Evolutionary conservation across 2,797 vertebrate genomes (phyloP).

Genomic region (Hoplostethus mediterraneus): DNA sequence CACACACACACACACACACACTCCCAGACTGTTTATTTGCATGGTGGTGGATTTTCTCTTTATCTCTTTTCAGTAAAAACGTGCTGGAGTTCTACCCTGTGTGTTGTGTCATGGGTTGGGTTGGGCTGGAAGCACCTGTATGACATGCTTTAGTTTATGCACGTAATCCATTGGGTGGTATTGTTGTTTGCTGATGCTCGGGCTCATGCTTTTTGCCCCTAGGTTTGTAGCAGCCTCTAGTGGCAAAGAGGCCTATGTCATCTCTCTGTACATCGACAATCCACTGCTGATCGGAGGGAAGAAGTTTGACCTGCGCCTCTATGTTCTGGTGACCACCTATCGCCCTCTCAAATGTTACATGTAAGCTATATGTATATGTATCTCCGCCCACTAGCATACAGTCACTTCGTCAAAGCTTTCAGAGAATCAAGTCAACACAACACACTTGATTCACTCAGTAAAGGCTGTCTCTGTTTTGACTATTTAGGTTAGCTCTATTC

Average conservation of each 20-base stretch:
- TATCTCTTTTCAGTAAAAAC: too few species aligned
- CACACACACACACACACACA: too few species aligned
- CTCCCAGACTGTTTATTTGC: too few species aligned
- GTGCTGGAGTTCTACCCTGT: too few species aligned
- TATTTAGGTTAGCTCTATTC: neutral
- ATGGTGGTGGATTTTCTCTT: too few species aligned
- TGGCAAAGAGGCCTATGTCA: conserved; percentile 97
- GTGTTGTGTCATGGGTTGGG: neutral
- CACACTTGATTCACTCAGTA: too few species aligned
- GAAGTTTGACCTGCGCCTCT: conserved; percentile 97
- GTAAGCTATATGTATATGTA: conserved; percentile 79
- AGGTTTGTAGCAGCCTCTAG: conserved; percentile 92
- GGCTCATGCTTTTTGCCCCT: conserved; percentile 1
- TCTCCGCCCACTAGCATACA: neutral
- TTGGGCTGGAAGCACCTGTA: too few species aligned
- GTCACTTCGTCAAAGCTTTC: neutral
- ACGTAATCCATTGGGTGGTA: too few species aligned
- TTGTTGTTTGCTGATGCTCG: neutral
- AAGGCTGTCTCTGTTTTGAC: too few species aligned
- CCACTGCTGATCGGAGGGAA: conserved; percentile 96
- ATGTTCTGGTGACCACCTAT: conserved; percentile 96
- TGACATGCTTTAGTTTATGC: too few species aligned
- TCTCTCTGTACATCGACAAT: conserved; percentile 97
- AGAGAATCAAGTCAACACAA: too few species aligned
- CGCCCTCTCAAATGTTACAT: conserved; percentile 97